Percentiles rank a stretch among this genome's conserved stretches.
These are phyloP conservation scores for Pantelozetes paolii DNA, from an alignment of 2,888 invertebrate species.

Conservation along the genomic window DNA sequence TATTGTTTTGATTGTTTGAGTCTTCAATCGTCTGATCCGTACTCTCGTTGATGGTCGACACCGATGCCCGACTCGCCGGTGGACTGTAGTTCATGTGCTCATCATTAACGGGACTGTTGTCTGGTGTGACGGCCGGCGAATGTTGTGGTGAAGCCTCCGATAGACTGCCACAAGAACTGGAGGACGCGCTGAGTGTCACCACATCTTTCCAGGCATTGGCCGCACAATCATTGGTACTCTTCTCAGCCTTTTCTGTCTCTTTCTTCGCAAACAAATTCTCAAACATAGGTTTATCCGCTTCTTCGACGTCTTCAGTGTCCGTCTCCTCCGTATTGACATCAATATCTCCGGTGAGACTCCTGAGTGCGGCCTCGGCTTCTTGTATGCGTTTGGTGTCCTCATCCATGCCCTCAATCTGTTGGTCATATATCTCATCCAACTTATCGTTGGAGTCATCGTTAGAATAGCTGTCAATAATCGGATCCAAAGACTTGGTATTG, in stretches of 20 bases:
- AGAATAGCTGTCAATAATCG: constrained; percentile 8
- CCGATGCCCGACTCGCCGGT: not conserved
- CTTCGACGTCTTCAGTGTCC: constrained; percentile 42
- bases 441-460: constrained; percentile 1
- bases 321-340: constrained; percentile 51
- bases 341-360: constrained; percentile 81
- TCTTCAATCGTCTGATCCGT: constrained; percentile 2
- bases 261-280: constrained; percentile 48
- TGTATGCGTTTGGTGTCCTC: constrained; percentile 68
- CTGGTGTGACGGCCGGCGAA: constrained; percentile 41
- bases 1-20: constrained; percentile 8
- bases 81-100: constrained; percentile 3
- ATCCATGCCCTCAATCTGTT: constrained; percentile 59
- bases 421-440: constrained; percentile 15
- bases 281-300: constrained; percentile 53
- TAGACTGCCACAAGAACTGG: constrained; percentile 44
- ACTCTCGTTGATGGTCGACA: constrained; percentile 6
- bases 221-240: constrained; percentile 45
- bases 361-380: constrained; percentile 80
- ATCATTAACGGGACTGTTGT: not conserved
- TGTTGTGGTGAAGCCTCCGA: constrained; percentile 43
- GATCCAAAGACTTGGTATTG: not conserved
- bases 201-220: constrained; percentile 46
- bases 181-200: constrained; percentile 45
- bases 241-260: constrained; percentile 41